Base-by-base conservation (phyloP, 2,797 vertebrate genomes). In the Discoglossus pictus region DNA sequence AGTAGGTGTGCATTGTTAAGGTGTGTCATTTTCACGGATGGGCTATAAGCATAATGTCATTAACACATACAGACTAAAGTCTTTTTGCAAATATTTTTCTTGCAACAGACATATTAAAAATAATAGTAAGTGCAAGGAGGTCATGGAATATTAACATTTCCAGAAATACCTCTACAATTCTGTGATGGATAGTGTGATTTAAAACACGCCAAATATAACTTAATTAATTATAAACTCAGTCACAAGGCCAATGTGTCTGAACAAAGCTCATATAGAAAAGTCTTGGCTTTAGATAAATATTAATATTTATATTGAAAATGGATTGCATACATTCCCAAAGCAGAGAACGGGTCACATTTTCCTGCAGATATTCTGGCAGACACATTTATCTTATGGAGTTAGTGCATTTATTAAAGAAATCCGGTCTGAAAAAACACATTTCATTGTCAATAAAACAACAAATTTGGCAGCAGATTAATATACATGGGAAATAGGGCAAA, bases 401-500 rank as follows among this genome's bases (percentile, higher is more conserved):
- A 23, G 24, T 39, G 6, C 6, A 39, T 23, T 8, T 40, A 56
- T 15, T 50, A 50, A 40, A 39, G 31, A 23, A 39, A 2, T 23
- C 24, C 53, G n/a, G n/a, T 16, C 11, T 21, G 36, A 40, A 23
- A 23, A 16, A 20, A 38, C 23, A n/a, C 36, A 50, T 12, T 25
- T 50, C 23, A 50, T n/a, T n/a, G n/a, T n/a, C 21, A 25, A 11
- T n/a, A n/a, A 13, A n/a, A 5, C 10, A 47, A 2, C 20, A 10
- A 9, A 16, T 5, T 13, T 47, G 44, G 44, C 44, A 4, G 27
- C 8, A 31, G 27, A 4, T 47, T 20, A 20, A 2, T 24, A 25
- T 50, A n/a, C 23, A 27, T 25, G 44, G 9, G 44, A 47, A 47
- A 46, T n/a, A n/a, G n/a, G n/a, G n/a, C n/a, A n/a, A n/a, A n/a